These are phyloP conservation scores for Flexamia atlantica DNA, from an alignment of 2,888 invertebrate genomes.

Conservation along the genomic window DNA sequence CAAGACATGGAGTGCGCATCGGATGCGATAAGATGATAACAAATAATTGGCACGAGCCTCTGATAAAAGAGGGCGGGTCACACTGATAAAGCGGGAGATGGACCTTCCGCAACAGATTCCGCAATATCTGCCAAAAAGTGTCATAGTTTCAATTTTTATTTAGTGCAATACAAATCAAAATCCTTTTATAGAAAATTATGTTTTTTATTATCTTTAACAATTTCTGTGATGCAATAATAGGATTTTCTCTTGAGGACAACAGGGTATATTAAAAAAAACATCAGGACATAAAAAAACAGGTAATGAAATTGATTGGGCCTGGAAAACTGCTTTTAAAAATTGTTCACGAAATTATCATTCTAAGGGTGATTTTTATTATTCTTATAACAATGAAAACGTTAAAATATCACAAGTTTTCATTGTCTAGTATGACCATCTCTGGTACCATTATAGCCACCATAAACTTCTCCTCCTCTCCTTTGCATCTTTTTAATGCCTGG, in stretches of 20 bases:
- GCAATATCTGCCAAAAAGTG: conserved; percentile 3
- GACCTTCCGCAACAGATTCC: conserved; percentile 44
- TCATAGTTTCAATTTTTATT: no score
- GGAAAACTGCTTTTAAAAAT: neutral
- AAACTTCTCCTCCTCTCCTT: conserved; percentile 5
- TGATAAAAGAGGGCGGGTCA: conserved; percentile 54
- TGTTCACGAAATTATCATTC: neutral
- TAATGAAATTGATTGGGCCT: no score
- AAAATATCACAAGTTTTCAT: neutral
- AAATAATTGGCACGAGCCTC: conserved; percentile 52
- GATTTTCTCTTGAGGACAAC: no score
- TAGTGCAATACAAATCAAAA: no score
- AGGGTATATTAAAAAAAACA: no score
- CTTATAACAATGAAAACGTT: neutral
- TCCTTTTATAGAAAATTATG: no score
- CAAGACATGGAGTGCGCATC: conserved; percentile 61
- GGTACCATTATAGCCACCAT: neutral
- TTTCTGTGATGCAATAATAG: no score
- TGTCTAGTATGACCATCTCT: no score
- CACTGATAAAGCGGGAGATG: conserved; percentile 1
- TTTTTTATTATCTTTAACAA: no score
- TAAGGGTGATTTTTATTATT: neutral
- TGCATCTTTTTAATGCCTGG: conserved; percentile 45
- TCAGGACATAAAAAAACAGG: no score
- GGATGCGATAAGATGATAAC: conserved; percentile 58